Evolutionary conservation across 2,113 vertebrate species (phyloP).

Genomic region (Buteo buteo): DNA sequence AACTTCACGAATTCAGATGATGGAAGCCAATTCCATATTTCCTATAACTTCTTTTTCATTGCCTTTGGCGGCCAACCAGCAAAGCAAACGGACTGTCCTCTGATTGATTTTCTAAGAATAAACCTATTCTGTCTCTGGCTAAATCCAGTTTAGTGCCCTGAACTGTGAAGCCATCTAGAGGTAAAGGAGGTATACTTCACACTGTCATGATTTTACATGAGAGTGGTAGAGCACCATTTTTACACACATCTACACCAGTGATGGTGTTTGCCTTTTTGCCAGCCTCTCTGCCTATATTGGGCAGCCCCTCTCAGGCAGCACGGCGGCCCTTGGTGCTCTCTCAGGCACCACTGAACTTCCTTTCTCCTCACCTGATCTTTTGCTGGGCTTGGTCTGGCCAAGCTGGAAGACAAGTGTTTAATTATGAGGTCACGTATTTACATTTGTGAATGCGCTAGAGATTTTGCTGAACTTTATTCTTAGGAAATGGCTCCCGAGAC

Average conservation of each 20-base stretch:
- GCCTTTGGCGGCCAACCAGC: background rate
- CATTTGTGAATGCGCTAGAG: background rate
- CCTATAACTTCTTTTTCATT: background rate
- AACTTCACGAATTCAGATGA: rapidly evolving
- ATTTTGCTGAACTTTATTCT: background rate
- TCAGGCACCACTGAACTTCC: background rate
- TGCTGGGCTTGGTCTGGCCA: background rate
- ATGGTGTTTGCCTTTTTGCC: background rate
- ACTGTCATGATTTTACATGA: rapidly evolving
- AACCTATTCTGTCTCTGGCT: background rate
- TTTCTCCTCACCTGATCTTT: background rate
- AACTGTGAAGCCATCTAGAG: background rate
- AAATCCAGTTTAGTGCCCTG: background rate
- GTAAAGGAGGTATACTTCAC: background rate
- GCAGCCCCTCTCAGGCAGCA: background rate
- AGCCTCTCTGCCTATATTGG: background rate
- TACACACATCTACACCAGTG: rapidly evolving
- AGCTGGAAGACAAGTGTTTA: background rate
- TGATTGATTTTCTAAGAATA: background rate
- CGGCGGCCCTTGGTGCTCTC: background rate
- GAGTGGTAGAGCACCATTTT: background rate
- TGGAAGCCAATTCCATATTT: background rate
- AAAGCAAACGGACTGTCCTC: background rate
- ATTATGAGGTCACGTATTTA: background rate
- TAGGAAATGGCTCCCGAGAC: background rate